These are phyloP conservation scores for Ammospiza nelsoni DNA, from an alignment of 2,113 vertebrate species.

Conservation along the genomic window DNA sequence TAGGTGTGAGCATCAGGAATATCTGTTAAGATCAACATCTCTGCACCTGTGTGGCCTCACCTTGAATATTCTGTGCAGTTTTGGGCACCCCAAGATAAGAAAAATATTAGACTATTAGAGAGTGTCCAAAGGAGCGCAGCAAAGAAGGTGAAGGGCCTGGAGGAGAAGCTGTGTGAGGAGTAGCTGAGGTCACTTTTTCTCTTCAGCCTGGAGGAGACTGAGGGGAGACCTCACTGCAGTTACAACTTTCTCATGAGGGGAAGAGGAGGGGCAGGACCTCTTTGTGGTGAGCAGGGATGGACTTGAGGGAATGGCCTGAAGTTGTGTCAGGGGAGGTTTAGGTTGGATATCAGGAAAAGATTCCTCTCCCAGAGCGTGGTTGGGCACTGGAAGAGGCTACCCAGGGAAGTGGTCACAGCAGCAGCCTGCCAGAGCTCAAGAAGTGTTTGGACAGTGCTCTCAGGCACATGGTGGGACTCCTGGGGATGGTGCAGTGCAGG, in stretches of 20 bases:
- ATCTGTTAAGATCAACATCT: background rate
- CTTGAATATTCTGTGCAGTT: background rate
- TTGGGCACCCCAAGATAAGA: background rate
- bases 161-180: background rate
- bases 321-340: background rate
- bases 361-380: no score
- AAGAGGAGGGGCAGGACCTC: background rate
- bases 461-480: background rate
- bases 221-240: background rate
- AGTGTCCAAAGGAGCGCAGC: background rate
- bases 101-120: background rate
- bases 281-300: background rate
- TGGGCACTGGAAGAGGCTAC: background rate
- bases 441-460: background rate
- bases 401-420: background rate
- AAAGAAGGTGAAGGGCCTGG: background rate
- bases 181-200: background rate
- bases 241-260: accelerated
- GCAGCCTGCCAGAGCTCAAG: background rate
- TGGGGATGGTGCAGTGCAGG: background rate
- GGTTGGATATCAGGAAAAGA: no score
- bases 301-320: background rate
- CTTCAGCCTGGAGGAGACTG: background rate
- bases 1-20: background rate
- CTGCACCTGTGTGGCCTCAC: background rate